These are phyloP conservation scores for Kryptolebias marmoratus DNA, from an alignment of 2,113 vertebrate genomes.

Conservation along the genomic window DNA sequence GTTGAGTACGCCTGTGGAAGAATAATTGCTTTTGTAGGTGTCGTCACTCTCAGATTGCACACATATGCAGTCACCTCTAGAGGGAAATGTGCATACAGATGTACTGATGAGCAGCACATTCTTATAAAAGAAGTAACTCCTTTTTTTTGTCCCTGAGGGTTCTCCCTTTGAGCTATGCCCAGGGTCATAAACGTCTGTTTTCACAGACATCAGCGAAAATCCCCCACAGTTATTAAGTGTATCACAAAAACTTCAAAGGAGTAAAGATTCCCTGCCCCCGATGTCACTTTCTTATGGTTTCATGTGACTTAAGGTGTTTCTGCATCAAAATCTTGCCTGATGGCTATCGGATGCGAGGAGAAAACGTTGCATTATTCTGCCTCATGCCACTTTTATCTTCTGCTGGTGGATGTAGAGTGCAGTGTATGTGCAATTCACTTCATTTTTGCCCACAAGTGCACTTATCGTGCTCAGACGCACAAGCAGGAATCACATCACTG, in stretches of 20 bases:
- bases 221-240: slow-evolving; percentile 48
- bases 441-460: slow-evolving; percentile 40
- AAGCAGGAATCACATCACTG: not conserved
- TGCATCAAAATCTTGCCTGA: slow-evolving; percentile 42
- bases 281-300: slow-evolving; percentile 56
- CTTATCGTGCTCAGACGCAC: not conserved
- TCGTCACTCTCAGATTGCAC: slow-evolving; percentile 11
- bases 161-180: slow-evolving; percentile 53
- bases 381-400: slow-evolving; percentile 42
- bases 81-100: not conserved
- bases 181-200: slow-evolving; percentile 45
- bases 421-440: slow-evolving; percentile 24
- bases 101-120: not conserved
- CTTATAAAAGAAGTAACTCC: slow-evolving; percentile 25
- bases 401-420: not conserved
- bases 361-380: slow-evolving; percentile 48
- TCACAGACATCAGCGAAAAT: slow-evolving; percentile 60
- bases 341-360: slow-evolving; percentile 36
- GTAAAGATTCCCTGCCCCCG: slow-evolving; percentile 31
- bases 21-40: slow-evolving; percentile 31
- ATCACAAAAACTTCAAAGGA: slow-evolving; percentile 68
- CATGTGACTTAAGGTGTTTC: slow-evolving; percentile 54
- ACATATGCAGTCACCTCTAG: not conserved
- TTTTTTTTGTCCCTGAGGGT: slow-evolving; percentile 38
- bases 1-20: slow-evolving; percentile 24